phyloP scores from a whole-genome alignment of 1,140 invertebrate genomes.

The Cydia pomonella region DNA sequence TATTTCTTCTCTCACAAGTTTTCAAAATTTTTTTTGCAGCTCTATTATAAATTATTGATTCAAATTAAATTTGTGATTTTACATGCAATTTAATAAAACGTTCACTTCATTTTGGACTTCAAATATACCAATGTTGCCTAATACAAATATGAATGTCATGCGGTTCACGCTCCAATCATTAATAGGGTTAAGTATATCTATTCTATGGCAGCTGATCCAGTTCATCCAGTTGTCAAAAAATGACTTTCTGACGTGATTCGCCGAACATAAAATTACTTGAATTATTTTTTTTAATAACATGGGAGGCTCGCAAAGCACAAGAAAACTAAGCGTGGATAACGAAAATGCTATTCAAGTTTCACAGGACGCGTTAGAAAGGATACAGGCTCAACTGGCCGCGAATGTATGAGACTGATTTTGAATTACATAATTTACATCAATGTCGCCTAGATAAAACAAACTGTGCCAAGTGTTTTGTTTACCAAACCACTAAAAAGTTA shows the following conservation, averaged over 20 bases:
- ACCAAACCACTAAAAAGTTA: not conserved
- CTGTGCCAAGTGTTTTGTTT: constrained; percentile 27
- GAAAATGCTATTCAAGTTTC: constrained; percentile 75
- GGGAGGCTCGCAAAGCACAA: constrained; percentile 74
- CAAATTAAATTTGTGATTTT: not conserved
- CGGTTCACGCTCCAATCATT: not conserved
- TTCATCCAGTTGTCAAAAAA: constrained; percentile 64
- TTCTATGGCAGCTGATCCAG: constrained; percentile 18
- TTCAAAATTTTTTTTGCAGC: not conserved
- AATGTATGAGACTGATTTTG: constrained; percentile 66
- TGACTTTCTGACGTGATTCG: constrained; percentile 72
- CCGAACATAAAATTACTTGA: constrained; percentile 63
- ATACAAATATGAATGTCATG: not conserved
- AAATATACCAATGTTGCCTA: not conserved
- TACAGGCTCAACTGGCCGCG: constrained; percentile 67
- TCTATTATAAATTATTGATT: not conserved
- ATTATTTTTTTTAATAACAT: constrained; percentile 67
- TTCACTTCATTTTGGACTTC: not conserved
- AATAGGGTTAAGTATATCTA: constrained; percentile 11
- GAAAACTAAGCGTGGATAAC: constrained; percentile 73
- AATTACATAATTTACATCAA: constrained; percentile 79
- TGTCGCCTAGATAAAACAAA: constrained; percentile 63
- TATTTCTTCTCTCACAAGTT: not conserved
- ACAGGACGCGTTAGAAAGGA: constrained; percentile 71
- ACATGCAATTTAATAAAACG: not conserved